phyloP scores from a whole-genome alignment of 2,113 vertebrate species.

The Puffinus mauretanicus region DNA sequence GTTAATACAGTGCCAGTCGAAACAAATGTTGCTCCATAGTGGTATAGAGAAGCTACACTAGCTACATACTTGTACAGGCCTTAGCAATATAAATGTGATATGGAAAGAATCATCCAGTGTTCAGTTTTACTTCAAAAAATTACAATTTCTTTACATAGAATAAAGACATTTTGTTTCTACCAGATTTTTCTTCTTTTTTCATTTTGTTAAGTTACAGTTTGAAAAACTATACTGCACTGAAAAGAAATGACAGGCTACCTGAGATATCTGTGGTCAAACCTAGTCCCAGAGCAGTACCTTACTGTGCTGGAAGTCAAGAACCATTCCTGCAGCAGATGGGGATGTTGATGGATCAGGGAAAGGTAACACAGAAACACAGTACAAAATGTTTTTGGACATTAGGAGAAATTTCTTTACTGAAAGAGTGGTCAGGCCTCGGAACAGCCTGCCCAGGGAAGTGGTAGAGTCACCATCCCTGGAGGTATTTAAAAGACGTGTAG shows the following conservation, averaged over 20 bases:
- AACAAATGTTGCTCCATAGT: background rate
- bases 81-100: background rate
- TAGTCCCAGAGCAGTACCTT: background rate
- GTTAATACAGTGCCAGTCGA: background rate
- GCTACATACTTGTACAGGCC: background rate
- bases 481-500: too few species aligned
- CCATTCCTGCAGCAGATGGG: background rate
- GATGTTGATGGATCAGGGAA: background rate
- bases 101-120: background rate
- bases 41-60: background rate
- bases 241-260: background rate
- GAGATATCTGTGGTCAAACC: background rate
- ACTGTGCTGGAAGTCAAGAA: background rate
- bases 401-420: too few species aligned
- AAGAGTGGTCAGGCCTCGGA: too few species aligned
- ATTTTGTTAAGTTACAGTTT: background rate
- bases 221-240: background rate
- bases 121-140: background rate
- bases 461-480: too few species aligned
- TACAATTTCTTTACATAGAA: background rate
- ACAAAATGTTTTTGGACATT: too few species aligned
- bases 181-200: background rate
- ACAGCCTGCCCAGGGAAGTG: too few species aligned
- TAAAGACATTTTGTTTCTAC: background rate
- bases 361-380: background rate